phyloP scores from a whole-genome alignment of 2,797 vertebrate species.

The Hipposideros larvatus region DNA sequence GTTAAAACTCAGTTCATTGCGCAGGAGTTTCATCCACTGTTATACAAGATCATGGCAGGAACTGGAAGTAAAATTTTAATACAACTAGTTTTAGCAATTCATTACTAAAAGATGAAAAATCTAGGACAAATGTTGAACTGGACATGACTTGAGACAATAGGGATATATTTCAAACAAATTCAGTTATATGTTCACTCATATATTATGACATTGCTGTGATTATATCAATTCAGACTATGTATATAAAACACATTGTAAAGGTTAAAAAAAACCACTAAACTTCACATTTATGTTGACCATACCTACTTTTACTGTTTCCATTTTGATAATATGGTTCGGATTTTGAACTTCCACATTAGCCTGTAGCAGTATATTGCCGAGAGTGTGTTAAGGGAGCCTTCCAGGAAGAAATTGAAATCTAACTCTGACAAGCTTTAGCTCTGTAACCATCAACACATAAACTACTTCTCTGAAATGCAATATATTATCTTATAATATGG shows the following conservation, averaged over 20 bases:
- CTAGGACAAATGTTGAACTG: neutral
- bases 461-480: neutral
- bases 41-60: neutral
- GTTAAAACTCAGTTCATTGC: neutral
- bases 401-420: neutral
- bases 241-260: neutral
- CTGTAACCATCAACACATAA: neutral
- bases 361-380: neutral
- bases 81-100: constrained; percentile 2
- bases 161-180: neutral
- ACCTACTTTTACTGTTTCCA: neutral
- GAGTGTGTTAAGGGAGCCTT: neutral
- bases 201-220: neutral
- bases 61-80: constrained; percentile 21
- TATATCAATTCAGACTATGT: neutral
- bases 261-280: neutral
- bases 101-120: constrained; percentile 28
- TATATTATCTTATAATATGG: neutral
- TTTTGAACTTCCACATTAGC: neutral
- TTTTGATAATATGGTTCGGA: neutral
- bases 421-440: neutral
- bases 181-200: neutral
- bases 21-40: neutral
- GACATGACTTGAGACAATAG: neutral
- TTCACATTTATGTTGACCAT: neutral